Percentiles rank a stretch among this genome's conserved stretches.
phyloP scores from a whole-genome alignment of 2,113 vertebrate genomes.

The Hyperoodon ampullatus region DNA sequence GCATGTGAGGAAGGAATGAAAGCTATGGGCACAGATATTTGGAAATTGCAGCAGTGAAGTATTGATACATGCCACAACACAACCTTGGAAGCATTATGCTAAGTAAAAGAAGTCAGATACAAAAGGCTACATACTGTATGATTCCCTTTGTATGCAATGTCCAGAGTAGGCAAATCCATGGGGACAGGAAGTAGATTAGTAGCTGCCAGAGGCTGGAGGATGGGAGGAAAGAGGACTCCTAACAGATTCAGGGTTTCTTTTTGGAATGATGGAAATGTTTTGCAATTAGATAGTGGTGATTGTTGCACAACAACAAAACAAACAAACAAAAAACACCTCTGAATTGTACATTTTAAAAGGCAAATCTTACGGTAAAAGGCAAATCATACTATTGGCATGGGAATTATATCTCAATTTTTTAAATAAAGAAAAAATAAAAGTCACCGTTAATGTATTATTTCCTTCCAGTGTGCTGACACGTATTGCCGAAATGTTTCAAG shows the following conservation, averaged over 20 bases:
- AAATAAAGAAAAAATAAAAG: background rate
- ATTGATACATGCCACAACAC: background rate
- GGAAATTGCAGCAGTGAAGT: background rate
- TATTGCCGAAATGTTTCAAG: background rate
- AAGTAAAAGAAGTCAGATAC: background rate
- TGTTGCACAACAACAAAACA: background rate
- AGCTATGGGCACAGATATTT: background rate
- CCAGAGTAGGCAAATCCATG: background rate
- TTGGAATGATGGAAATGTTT: background rate
- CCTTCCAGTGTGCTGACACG: background rate
- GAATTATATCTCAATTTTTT: background rate
- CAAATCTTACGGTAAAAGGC: background rate
- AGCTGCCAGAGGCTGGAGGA: background rate
- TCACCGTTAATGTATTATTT: background rate
- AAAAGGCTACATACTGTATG: background rate
- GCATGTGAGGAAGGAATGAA: background rate
- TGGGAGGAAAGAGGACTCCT: background rate
- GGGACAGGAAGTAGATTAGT: background rate
- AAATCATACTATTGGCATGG: background rate
- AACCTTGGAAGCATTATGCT: background rate
- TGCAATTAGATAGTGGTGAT: background rate
- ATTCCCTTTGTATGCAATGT: background rate
- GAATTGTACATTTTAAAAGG: background rate
- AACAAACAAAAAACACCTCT: too few species aligned
- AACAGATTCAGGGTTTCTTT: background rate